A percentile compares a stretch with the other conserved stretches of the same genome.
These are phyloP conservation scores for Melanotaenia trifasciata DNA, from an alignment of 2,797 vertebrate species.

Conservation along the genomic window DNA sequence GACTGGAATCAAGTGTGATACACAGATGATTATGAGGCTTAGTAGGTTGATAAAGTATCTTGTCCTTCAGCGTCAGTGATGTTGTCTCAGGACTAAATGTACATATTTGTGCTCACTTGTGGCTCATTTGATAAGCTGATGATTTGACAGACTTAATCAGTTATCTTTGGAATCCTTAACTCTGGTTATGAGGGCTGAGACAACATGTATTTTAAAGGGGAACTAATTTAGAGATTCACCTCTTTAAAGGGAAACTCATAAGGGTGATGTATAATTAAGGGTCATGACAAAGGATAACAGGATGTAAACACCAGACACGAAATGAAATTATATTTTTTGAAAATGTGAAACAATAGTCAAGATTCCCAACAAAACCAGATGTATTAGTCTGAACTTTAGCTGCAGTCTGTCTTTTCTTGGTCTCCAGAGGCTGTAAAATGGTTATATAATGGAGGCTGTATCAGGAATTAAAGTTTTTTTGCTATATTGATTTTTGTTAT, in stretches of 20 bases:
- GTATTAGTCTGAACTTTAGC: no score
- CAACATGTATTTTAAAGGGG: neutral
- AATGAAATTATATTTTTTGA: no score
- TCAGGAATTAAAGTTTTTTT: slow-evolving; percentile 3
- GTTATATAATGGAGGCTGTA: neutral
- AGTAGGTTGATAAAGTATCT: neutral
- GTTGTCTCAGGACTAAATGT: neutral
- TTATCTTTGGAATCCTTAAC: neutral
- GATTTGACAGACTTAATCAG: neutral
- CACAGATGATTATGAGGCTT: neutral
- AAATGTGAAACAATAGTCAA: no score
- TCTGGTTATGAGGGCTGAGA: neutral
- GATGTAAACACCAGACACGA: no score
- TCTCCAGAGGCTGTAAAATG: neutral
- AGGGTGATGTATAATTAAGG: no score
- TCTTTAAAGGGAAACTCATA: neutral
- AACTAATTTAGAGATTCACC: neutral
- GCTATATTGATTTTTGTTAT: slow-evolving; percentile 5
- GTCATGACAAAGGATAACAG: no score
- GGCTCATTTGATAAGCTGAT: neutral
- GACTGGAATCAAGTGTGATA: slow-evolving; percentile 3
- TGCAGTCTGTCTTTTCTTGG: neutral
- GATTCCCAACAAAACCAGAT: no score
- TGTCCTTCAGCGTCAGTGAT: neutral
- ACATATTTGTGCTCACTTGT: neutral